Percentiles rank a stretch among this genome's conserved stretches.
phyloP scores from a whole-genome alignment of 2,797 vertebrate genomes.

The Bradypodion pumilum region DNA sequence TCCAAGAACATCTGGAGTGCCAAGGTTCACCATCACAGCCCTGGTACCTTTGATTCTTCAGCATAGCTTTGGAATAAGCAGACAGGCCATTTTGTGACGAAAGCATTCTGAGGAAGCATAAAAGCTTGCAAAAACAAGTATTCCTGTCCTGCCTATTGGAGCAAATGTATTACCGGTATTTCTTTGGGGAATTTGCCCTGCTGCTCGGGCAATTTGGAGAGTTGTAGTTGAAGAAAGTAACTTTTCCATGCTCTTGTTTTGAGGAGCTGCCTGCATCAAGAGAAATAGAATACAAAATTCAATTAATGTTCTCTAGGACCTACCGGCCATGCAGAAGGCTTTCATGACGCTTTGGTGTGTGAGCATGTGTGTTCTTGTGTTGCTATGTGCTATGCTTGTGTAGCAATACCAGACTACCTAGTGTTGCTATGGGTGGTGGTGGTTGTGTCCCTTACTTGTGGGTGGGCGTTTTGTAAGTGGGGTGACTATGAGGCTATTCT shows the following conservation, averaged over 20 bases:
- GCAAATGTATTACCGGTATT: no score
- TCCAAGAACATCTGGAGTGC: no score
- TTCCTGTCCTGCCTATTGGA: neutral
- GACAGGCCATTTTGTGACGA: neutral
- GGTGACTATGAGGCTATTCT: neutral
- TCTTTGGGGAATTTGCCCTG: neutral
- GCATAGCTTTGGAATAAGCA: neutral
- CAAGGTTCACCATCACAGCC: no score
- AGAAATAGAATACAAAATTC: neutral
- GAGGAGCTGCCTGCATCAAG: neutral
- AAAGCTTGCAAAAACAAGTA: neutral
- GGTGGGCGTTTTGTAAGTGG: neutral
- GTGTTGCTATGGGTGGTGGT: neutral
- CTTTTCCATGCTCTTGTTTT: neutral
- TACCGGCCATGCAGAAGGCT: neutral
- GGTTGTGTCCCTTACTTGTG: neutral
- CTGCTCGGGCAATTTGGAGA: neutral
- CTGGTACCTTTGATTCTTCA: neutral
- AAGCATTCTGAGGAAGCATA: neutral
- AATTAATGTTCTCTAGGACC: neutral
- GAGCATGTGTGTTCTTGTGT: slow-evolving; percentile 3
- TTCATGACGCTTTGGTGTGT: neutral
- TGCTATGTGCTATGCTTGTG: slow-evolving; percentile 14
- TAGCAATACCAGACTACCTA: neutral
- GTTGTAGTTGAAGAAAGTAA: neutral